A percentile compares a stretch with the other conserved stretches of the same genome.
phyloP scores from a whole-genome alignment of 2,113 vertebrate species.

The Barbus barbus region DNA sequence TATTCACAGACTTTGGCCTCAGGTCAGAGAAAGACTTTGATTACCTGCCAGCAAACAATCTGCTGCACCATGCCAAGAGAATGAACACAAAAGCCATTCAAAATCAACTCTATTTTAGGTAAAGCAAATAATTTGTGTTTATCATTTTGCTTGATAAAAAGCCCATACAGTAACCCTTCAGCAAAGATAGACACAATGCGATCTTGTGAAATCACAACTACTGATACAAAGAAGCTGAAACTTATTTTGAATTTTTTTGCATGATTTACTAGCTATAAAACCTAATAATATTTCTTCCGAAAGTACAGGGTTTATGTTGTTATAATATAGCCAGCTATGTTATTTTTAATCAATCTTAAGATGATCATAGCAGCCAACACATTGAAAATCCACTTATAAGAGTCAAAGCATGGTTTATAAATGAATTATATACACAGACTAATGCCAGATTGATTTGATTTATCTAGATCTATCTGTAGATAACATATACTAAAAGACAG shows the following conservation, averaged over 20 bases:
- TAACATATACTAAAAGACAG: background rate
- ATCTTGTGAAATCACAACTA: background rate
- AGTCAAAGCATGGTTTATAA: too few relatives aligned
- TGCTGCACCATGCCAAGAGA: background rate
- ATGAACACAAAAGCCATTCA: background rate
- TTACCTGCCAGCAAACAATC: slow-evolving; percentile 9
- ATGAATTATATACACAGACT: background rate
- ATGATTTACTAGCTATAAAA: background rate
- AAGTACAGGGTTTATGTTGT: background rate
- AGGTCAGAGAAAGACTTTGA: slow-evolving; percentile 14
- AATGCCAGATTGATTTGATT: background rate
- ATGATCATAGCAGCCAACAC: background rate
- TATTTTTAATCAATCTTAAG: background rate
- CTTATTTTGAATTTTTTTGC: background rate
- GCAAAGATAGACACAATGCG: background rate
- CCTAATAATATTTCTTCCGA: background rate
- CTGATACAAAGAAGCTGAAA: background rate
- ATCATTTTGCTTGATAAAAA: background rate
- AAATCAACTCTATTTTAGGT: slow-evolving; percentile 2
- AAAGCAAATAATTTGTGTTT: background rate
- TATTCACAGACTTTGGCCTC: slow-evolving; percentile 13
- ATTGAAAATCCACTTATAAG: background rate
- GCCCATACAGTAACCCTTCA: background rate
- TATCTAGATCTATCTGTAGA: slow-evolving; percentile 2
- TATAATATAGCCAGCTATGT: background rate